These are phyloP conservation scores for Epicampocera succincta DNA, from an alignment of 2,888 invertebrate species.

Conservation along the genomic window DNA sequence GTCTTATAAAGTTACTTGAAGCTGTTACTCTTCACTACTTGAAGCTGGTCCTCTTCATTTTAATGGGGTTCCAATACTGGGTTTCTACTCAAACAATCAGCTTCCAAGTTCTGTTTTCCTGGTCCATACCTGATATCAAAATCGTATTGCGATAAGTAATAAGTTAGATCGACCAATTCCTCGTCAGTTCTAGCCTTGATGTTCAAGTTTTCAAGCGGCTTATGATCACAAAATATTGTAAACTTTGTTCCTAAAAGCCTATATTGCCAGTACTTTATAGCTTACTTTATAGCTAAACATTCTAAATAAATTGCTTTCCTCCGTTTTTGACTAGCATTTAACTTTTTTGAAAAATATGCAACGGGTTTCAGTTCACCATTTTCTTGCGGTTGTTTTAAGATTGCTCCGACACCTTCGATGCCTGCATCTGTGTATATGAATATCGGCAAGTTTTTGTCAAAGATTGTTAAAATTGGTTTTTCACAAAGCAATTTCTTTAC, in stretches of 20 bases:
- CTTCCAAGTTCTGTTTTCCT: conserved; percentile 57
- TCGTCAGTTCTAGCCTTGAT: too few relatives aligned
- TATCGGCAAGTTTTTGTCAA: too few relatives aligned
- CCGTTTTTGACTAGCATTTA: conserved; percentile 44
- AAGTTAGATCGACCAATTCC: too few relatives aligned
- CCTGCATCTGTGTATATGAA: too few relatives aligned
- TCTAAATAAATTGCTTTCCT: conserved; percentile 67
- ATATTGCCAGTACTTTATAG: too few relatives aligned
- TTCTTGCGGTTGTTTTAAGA: conserved; percentile 65
- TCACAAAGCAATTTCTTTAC: too few relatives aligned
- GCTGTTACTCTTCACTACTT: too few relatives aligned
- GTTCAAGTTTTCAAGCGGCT: conserved; percentile 29
- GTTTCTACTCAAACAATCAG: conserved; percentile 51
- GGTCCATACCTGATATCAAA: conserved; percentile 41
- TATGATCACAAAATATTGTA: conserved; percentile 66
- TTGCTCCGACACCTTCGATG: conserved; percentile 52
- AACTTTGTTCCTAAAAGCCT: conserved; percentile 63
- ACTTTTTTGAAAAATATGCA: conserved; percentile 66
- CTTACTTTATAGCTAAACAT: conserved; percentile 69
- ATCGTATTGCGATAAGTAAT: too few relatives aligned
- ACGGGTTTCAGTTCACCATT: conserved; percentile 64
- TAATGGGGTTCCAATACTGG: conserved; percentile 49
- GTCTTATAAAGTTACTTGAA: conserved; percentile 31
- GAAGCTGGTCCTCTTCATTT: conserved; percentile 38
- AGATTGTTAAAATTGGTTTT: too few relatives aligned